Evolutionary conservation across 2,888 invertebrate genomes (phyloP), one percentile per base, ranked within the genome.

Genomic region (Epiblema foenella): DNA sequence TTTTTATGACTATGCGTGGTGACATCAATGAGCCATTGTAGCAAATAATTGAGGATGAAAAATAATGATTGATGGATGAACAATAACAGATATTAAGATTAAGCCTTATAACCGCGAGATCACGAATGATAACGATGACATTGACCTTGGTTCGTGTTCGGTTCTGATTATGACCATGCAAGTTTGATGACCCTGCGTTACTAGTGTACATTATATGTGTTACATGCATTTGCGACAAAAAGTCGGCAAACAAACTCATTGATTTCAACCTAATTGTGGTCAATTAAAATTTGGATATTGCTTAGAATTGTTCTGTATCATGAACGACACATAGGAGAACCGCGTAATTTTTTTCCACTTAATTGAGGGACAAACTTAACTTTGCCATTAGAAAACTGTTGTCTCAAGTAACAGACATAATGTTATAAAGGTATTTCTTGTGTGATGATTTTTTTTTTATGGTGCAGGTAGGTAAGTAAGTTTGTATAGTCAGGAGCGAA

Each of bases 1-100:
- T 64, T 64, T 54, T 64, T 64, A 20, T 54, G 39, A n/a, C 54
- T 69, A 5, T 62, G 62, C 68, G 62, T 69, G 62, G 62, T 69
- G 62, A 62, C 46, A 49, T 24, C 18, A 68, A 12, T 42, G 18
- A n/a, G 5, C 12, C 39, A 51, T 51, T n/a, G n/a, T 18, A 10
- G 42, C 46, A 46, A 57, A 57, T 37, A 69, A 69, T 42, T 12
- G 33, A 33, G 0, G 37, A 56, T 69, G 54, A 46, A 37, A 33
- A 33, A 10, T n/a, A 42, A 54, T 46, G 17, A 57, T 54, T 9
- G 20, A 5, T 29, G 37, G 20, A 5, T 29, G 37, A 65, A 65
- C 69, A 65, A 65, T 70, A 59, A 57, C 56, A 56, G 39, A 8
- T 33, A 8, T 5, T 33, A 33, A 2, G 9, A 8, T 59, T 29